Base-by-base conservation (phyloP, 2,797 vertebrate genomes). In the Tolypeutes matacus region DNA sequence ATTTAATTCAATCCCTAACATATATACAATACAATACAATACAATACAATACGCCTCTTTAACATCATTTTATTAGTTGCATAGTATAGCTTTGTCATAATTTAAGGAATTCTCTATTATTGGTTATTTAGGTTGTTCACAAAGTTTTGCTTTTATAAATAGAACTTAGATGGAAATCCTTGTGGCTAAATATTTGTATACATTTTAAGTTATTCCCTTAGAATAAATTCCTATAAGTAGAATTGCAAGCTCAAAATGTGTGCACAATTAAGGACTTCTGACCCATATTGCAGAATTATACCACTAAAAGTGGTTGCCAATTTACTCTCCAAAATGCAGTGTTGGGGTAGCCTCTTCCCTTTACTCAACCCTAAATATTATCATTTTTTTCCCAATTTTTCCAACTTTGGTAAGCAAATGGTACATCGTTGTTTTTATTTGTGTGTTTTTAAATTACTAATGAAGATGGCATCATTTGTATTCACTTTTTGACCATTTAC, bases 201-300 rank as follows among this genome's bases (percentile, higher is more conserved):
- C 67, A 93, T 46, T 93, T 93, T 84, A 11, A 83, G 78, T 91
- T 75, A 64, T 77, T 84, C 92, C 34, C 64, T 95, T 87, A 89
- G 76, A 95, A 94, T 83, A 90, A 93, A 93, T 90, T 93, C 84
- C 86, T 92, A 92, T 36, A 94, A 76, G 29, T 91, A 23, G 60
- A 94, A 93, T 12, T 69, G 20, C 58, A 95, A 42, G 62, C 34
- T 85, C 36, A 72, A 89, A 64, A 77, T 73, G 8, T 64, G 60
- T 20, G 15, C 29, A 73, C 56, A 25, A 20, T 81, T 51, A 80
- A 96, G 23, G 56, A 81, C 25, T 64, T 91, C 53, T 84, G 89
- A 93, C n/a, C 36, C 25, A n/a, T 21, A 65, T 72, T 86, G 49
- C 65, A 93, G 93, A 96, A 96, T 42, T 46, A 84, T 39, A 5